These are phyloP conservation scores for Tridacna crocea DNA, from an alignment of 2,888 invertebrate species.

Conservation along the genomic window DNA sequence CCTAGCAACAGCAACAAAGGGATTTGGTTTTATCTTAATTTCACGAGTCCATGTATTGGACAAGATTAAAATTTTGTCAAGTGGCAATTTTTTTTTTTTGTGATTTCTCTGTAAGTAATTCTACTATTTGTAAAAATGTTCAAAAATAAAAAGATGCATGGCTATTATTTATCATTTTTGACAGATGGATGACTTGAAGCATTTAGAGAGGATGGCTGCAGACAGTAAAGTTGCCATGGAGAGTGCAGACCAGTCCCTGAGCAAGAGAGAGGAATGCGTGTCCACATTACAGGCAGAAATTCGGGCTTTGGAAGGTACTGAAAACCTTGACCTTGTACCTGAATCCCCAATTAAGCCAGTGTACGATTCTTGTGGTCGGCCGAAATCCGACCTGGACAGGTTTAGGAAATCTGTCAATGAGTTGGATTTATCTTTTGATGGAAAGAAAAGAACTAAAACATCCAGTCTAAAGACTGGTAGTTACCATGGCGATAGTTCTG, in stretches of 20 bases:
- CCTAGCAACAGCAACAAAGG: no score
- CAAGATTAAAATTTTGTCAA: no score
- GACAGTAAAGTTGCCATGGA: conserved; percentile 76
- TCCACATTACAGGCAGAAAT: conserved; percentile 60
- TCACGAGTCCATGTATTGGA: no score
- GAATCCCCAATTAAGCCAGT: conserved; percentile 42
- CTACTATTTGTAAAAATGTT: no score
- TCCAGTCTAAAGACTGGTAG: conserved; percentile 4
- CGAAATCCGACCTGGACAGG: conserved; percentile 33
- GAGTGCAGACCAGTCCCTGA: conserved; percentile 71
- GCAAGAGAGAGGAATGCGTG: conserved; percentile 66
- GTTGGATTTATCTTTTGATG: conserved; percentile 44
- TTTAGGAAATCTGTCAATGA: conserved; percentile 49
- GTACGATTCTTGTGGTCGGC: background rate
- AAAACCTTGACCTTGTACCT: conserved; percentile 37
- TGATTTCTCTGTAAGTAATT: no score
- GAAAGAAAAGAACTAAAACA: background rate
- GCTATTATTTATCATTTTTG: conserved; percentile 22
- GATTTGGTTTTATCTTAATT: no score
- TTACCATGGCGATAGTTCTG: conserved; percentile 52
- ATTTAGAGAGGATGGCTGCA: conserved; percentile 85
- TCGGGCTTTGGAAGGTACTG: conserved; percentile 71
- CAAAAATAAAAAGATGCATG: no score
- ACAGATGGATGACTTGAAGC: conserved; percentile 71
- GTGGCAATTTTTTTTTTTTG: no score